Base-by-base conservation (phyloP, 1,140 invertebrate species). In the Rhopalosiphum padi region DNA sequence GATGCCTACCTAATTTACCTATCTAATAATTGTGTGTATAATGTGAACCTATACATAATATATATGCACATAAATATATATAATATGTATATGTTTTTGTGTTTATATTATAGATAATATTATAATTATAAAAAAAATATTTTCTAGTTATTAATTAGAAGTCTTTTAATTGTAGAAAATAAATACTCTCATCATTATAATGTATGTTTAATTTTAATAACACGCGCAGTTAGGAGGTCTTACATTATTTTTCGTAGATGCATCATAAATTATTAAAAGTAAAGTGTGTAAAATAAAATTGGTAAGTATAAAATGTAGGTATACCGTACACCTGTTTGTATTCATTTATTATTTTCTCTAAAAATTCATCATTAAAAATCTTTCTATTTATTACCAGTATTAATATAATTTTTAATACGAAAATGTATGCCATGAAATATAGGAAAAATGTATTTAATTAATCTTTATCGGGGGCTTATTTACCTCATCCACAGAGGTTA, bases 201-300 rank as follows among this genome's bases (percentile, higher is more conserved):
- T 77, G n/a, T 77, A n/a, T 77, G 60, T 77, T 77, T 77, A 18
- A n/a, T 77, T 77, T 77, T 77, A 77, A n/a, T 77, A 77, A 77
- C 60, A 18, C 2, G 41, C 41, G 41, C 60, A n/a, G 48, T 15
- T 77, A 77, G 18, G n/a, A n/a, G 5, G 60, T 60, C 60, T 68
- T 68, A 68, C 30, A 68, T 15, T 68, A 18, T 68, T 68, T 18
- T 68, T 15, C 25, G 60, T 68, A n/a, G 2, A n/a, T 68, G 11
- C 55, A 30, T 15, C 55, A n/a, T 15, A 68, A n/a, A 15, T 68
- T 68, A n/a, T 68, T n/a, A n/a, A n/a, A 68, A n/a, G 60, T 68
- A n/a, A 60, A 60, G 25, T 25, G 9, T 60, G 25, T 60, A 60
- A 15, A 11, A 30, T 30, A 30, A 68, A 68, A 68, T 68, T 68